A percentile compares a stretch with the other conserved stretches of the same genome.
Conservation (phyloP, 1,140 invertebrate genomes). For the Caenorhabditis brenneri region DNA sequence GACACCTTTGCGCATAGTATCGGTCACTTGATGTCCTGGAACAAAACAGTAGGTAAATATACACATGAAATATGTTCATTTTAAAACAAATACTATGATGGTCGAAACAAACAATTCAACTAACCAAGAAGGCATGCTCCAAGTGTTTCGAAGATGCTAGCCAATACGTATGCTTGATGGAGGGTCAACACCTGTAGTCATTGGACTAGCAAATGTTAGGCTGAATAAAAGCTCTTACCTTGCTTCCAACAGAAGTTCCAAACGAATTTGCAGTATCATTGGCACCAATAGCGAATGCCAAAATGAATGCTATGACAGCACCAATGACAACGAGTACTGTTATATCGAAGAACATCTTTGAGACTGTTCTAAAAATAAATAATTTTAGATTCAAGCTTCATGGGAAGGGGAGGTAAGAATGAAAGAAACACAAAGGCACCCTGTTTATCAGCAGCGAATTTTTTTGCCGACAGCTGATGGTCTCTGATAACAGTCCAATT, state of each 20-base stretch:
- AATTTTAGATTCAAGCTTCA: background rate
- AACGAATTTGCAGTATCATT: conserved; percentile 99
- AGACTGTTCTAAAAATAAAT: conserved; percentile 20
- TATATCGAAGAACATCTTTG: background rate
- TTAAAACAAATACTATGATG: too few species aligned
- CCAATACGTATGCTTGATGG: conserved; percentile 87
- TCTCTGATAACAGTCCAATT: conserved; percentile 42
- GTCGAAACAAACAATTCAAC: conserved; percentile 37
- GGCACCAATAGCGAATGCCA: conserved; percentile 95
- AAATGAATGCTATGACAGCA: conserved; percentile 88
- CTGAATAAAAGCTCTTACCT: too few species aligned
- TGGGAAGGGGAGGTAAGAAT: background rate
- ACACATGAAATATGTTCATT: too few species aligned
- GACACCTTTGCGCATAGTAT: conserved; percentile 97
- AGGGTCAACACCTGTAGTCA: conserved; percentile 78
- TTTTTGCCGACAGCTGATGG: conserved; percentile 71
- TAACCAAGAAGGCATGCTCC: conserved; percentile 75
- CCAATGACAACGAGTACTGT: conserved; percentile 77
- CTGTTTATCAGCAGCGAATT: background rate
- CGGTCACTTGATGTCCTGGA: conserved; percentile 94
- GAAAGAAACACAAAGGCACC: background rate
- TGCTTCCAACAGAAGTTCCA: conserved; percentile 93
- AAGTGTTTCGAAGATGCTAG: conserved; percentile 87
- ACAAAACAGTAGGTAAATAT: too few species aligned
- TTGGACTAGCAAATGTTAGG: too few species aligned